Base-by-base conservation (phyloP, 2,797 vertebrate species). In the Lepilemur ruficaudatus region DNA sequence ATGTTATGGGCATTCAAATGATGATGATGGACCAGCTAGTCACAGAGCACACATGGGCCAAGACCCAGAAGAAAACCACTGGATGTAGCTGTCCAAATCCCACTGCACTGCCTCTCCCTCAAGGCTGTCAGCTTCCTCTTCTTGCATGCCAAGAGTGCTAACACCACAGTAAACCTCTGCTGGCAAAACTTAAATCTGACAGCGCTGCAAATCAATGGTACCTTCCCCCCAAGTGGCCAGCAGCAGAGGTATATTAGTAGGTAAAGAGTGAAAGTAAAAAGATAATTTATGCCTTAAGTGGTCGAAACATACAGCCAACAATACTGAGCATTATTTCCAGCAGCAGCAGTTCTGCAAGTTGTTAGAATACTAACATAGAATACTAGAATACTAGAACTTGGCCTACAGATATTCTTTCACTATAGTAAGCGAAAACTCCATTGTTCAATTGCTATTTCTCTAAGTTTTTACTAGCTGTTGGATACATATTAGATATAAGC, bases 21-120 rank as follows among this genome's bases (percentile, higher is more conserved):
- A 23, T 41, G 22, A 5, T 14, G 57, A 67, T 1, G 17, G 18
- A 18, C 8, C 75, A 72, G 10, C n/a, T 30, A 38, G 20, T 78
- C 38, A 28, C 7, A 65, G 7, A 67, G n/a, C 12, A 83, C 0
- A 2, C 0, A 23, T 5, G 6, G 20, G 18, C 57, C 25, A 93
- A 65, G 12, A 55, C 35, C 43, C 38, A 63, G 78, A 46, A 32
- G 8, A 63, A 80, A 6, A 38, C 23, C 13, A 20, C 1, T 32
- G 18, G 41, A 50, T 11, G 2, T 30, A 2, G 0, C 23, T 41
- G 25, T 28, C 18, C 76, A 22, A 11, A 2, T 5, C 7, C 17
- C 8, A 3, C 38, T 13, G 10, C 7, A 14, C 57, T 65, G 11
- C 20, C 15, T 63, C 35, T 69, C 10, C 5, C 7, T 38, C 0